phyloP scores from a whole-genome alignment of 2,888 invertebrate species.

The Drosophila fulvimacula region DNA sequence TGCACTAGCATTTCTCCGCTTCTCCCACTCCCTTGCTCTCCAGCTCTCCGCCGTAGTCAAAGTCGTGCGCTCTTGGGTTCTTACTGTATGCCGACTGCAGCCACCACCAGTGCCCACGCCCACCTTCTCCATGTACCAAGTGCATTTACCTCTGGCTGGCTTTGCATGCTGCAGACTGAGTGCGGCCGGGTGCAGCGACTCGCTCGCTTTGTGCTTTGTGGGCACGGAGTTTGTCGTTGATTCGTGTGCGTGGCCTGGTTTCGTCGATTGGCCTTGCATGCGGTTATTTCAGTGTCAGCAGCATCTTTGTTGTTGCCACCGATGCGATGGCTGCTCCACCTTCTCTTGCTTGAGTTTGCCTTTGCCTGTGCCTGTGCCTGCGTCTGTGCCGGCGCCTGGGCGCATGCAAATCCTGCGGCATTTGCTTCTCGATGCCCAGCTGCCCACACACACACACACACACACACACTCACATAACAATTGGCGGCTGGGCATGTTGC shows the following conservation, averaged over 20 bases:
- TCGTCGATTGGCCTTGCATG: constrained; percentile 74
- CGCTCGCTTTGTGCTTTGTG: constrained; percentile 38
- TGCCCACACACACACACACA: constrained; percentile 1
- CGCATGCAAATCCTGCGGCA: constrained; percentile 41
- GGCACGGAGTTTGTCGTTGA: constrained; percentile 21
- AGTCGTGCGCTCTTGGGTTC: constrained; percentile 59
- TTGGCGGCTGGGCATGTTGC: constrained; percentile 9
- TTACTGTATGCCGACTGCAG: constrained; percentile 60
- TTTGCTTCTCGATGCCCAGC: constrained; percentile 20
- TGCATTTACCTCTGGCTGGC: constrained; percentile 70
- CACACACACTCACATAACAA: not conserved
- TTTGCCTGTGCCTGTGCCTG: no score
- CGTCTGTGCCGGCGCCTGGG: constrained; percentile 3
- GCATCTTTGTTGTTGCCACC: constrained; percentile 58
- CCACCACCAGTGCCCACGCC: not conserved
- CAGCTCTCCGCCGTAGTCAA: constrained; percentile 37
- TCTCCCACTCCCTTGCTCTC: not conserved
- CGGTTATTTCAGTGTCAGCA: constrained; percentile 72
- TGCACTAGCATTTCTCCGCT: not conserved
- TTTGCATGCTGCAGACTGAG: constrained; percentile 13
- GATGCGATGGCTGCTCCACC: constrained; percentile 12
- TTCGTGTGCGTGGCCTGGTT: constrained; percentile 78
- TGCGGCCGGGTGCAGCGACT: constrained; percentile 19
- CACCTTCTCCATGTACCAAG: constrained; percentile 31
- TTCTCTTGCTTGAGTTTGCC: constrained; percentile 16